Percentiles rank a stretch among this genome's conserved stretches.
These are phyloP conservation scores for Gobionotothen gibberifrons DNA, from an alignment of 2,797 vertebrate genomes.

Conservation along the genomic window DNA sequence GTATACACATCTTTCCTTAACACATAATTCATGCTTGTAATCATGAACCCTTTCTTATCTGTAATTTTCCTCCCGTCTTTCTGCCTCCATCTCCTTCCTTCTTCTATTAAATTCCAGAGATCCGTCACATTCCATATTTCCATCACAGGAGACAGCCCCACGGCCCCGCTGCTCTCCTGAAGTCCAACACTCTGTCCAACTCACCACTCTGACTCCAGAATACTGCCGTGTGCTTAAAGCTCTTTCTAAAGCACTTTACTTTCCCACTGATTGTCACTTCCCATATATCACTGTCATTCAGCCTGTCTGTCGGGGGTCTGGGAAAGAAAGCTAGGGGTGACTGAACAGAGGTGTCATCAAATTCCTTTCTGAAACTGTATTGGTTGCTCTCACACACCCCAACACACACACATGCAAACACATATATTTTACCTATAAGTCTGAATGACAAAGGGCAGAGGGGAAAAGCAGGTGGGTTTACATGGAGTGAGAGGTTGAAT, in stretches of 20 bases:
- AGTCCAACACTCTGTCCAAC: constrained; percentile 58
- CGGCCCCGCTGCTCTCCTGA: constrained; percentile 49
- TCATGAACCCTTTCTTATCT: constrained; percentile 63
- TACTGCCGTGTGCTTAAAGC: constrained; percentile 75
- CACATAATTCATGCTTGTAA: constrained; percentile 50
- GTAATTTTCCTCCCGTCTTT: constrained; percentile 47
- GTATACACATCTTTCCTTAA: constrained; percentile 27
- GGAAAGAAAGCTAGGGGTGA: constrained; percentile 57
- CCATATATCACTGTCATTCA: constrained; percentile 65
- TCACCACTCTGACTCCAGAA: constrained; percentile 60
- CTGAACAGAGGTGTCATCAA: constrained; percentile 61
- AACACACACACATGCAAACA: constrained; percentile 5
- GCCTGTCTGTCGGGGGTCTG: constrained; percentile 54
- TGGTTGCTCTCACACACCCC: constrained; percentile 24
- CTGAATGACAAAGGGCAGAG: constrained; percentile 55
- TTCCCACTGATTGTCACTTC: constrained; percentile 69
- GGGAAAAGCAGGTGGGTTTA: constrained; percentile 67
- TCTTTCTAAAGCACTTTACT: constrained; percentile 62
- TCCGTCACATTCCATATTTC: constrained; percentile 77
- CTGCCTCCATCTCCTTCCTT: constrained; percentile 26
- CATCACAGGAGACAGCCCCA: constrained; percentile 67
- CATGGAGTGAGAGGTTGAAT: constrained; percentile 37
- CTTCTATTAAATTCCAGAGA: constrained; percentile 69
- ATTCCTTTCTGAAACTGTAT: constrained; percentile 45
- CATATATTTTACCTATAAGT: constrained; percentile 23